Evolutionary conservation across 1,140 invertebrate genomes (phyloP), one percentile per base, ranked within the genome.

Genomic region (Microplitis mediator): DNA sequence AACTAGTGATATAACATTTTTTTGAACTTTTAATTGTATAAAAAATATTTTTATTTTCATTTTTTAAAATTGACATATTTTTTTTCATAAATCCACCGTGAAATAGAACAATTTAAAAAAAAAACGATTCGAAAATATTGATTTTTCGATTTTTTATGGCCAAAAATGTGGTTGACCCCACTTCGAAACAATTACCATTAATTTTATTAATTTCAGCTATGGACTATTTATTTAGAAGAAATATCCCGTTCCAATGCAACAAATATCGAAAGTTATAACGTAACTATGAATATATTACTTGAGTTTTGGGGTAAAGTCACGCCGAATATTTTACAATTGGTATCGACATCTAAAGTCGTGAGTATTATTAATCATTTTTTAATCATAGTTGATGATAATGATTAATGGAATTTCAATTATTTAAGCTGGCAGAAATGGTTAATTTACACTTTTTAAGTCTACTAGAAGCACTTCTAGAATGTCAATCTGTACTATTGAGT

Each of bases 301-400:
- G 98, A 99, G 86, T 99, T 99, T 89, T 99, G 98, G 98, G 94
- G 94, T 4, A 97, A 98, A 88, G 94, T 99, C 1, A 99, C 98
- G 16, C 98, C 97, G 0, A 95, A 94, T 67, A 93, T 99, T 73
- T 86, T 99, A 39, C 96, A 99, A 85, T 88, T 99, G 32, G 91
- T 99, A 6, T 94, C 95, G 13, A 94, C 97, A 82, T 97, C 96
- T 5, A 98, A 97, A 92, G 91, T 95, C 76, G 95, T 97, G 83
- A 90, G 91, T 80, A 11, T 9, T 56, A 39, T 64, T 45, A 36
- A 64, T 63, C 54, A 75, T 14, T 36, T 23, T 64, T 70, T 1
- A 23, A 23, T 23, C 2, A 23, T 23, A 35, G 14, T 45, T 32
- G 66, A 35, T 60, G 58, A 52, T 65, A 71, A 54, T 66, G n/a